These are phyloP conservation scores for Drosophila obscura DNA, from an alignment of 1,140 invertebrate species.

Conservation along the genomic window DNA sequence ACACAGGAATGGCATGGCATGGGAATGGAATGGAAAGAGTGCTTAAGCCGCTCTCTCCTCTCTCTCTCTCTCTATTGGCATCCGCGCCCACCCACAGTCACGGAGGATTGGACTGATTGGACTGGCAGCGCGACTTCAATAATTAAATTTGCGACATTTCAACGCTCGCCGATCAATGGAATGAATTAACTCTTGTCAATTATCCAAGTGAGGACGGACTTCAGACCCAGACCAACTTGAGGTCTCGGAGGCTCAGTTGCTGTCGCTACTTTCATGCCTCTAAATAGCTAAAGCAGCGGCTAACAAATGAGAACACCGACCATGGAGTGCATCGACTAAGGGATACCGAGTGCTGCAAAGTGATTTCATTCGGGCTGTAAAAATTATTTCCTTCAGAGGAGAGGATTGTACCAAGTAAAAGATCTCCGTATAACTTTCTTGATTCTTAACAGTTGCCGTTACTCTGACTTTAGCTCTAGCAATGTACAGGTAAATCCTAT, in stretches of 20 bases:
- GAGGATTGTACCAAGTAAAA: too few species aligned
- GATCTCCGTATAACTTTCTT: too few species aligned
- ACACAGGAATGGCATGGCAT: too few species aligned
- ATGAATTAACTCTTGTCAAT: conserved; percentile 81
- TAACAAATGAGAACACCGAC: conserved; percentile 7
- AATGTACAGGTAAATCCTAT: too few species aligned
- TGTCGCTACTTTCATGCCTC: conserved; percentile 74
- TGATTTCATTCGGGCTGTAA: too few species aligned
- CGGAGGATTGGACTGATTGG: conserved; percentile 11
- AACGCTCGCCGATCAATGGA: conserved; percentile 58
- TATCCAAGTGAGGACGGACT: conserved; percentile 62
- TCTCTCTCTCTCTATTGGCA: conserved; percentile 1
- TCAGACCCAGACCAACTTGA: too few species aligned
- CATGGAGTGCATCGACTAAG: too few species aligned
- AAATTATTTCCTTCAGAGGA: too few species aligned
- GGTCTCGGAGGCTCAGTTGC: not conserved
- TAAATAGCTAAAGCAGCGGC: conserved; percentile 63
- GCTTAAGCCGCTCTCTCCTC: conserved; percentile 13
- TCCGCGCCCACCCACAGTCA: conserved; percentile 58
- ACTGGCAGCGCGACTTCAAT: conserved; percentile 55
- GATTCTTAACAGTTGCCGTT: too few species aligned
- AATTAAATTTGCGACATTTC: conserved; percentile 75
- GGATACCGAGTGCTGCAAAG: too few species aligned
- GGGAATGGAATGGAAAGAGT: conserved; percentile 7
- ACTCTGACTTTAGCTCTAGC: too few species aligned